phyloP scores from a whole-genome alignment of 2,888 invertebrate species.

The Lapara coniferarum region DNA sequence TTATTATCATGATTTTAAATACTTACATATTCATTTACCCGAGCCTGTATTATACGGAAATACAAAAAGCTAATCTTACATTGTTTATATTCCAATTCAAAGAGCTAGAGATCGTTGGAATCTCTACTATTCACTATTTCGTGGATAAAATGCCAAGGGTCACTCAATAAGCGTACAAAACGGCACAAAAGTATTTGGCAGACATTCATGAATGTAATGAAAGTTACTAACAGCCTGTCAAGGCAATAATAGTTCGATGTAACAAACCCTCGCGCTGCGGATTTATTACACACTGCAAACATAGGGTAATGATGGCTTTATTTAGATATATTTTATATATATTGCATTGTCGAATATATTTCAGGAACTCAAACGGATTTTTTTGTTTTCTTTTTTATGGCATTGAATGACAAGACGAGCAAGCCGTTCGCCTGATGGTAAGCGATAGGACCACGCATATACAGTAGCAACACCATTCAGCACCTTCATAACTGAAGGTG shows the following conservation, averaged over 20 bases:
- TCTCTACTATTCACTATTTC: background rate
- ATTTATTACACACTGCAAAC: background rate
- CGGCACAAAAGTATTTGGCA: constrained; percentile 1
- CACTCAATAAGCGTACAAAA: background rate
- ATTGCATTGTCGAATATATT: too few species aligned
- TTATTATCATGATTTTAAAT: too few species aligned
- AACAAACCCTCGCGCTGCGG: constrained; percentile 2
- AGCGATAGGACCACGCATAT: too few species aligned
- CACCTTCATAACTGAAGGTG: too few species aligned
- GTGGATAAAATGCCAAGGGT: background rate
- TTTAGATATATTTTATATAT: background rate
- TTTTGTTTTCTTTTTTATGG: too few species aligned
- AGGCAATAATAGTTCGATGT: constrained; percentile 6
- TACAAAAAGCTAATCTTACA: background rate
- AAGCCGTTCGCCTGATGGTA: too few species aligned
- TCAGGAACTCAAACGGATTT: too few species aligned
- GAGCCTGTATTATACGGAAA: too few species aligned
- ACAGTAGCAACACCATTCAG: too few species aligned
- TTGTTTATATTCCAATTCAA: background rate
- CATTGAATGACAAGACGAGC: too few species aligned
- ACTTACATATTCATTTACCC: too few species aligned
- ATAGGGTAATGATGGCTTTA: background rate
- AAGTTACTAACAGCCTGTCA: background rate
- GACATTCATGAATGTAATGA: constrained; percentile 1
- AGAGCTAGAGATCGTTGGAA: background rate